Evolutionary conservation across 2,113 vertebrate genomes (phyloP).

Genomic region (Psephotus haematonotus): DNA sequence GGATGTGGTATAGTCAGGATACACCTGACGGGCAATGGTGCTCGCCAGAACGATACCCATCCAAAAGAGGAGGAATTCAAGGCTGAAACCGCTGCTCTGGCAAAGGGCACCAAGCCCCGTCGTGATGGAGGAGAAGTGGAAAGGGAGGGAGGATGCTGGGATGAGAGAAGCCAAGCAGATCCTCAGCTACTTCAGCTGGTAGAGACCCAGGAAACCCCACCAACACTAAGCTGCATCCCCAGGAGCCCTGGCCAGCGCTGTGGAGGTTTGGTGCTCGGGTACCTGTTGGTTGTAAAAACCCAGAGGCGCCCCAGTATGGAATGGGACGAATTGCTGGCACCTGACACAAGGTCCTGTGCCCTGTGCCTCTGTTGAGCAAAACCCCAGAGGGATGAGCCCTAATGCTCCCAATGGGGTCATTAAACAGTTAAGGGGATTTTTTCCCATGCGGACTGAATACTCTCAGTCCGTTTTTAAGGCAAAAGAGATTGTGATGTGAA

Average conservation of each 20-base stretch:
- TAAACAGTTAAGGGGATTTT: background rate
- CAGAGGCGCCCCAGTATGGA: background rate
- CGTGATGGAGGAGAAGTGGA: background rate
- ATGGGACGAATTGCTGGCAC: background rate
- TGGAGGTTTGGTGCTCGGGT: conserved; percentile 65
- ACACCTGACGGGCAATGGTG: conserved; percentile 3
- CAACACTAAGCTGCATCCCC: background rate
- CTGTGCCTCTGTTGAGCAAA: background rate
- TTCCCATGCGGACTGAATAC: background rate
- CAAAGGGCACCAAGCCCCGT: conserved; percentile 32
- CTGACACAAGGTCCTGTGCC: background rate
- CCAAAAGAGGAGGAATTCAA: background rate
- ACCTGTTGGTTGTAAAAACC: background rate
- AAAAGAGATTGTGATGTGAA: background rate
- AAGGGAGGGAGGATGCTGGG: background rate
- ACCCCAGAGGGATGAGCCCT: background rate
- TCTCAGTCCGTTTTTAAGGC: background rate
- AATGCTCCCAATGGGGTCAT: background rate
- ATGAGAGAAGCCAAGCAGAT: conserved; percentile 58
- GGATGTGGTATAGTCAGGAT: conserved; percentile 51
- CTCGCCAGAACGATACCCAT: background rate
- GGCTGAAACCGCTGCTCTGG: conserved; percentile 40
- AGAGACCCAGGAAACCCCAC: conserved; percentile 17
- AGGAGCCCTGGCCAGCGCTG: background rate
- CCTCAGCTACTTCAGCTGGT: background rate